A percentile compares a stretch with the other conserved stretches of the same genome.
Evolutionary conservation across 2,797 vertebrate genomes (phyloP).

Genomic region (Typhlichthys eigenmanni): DNA sequence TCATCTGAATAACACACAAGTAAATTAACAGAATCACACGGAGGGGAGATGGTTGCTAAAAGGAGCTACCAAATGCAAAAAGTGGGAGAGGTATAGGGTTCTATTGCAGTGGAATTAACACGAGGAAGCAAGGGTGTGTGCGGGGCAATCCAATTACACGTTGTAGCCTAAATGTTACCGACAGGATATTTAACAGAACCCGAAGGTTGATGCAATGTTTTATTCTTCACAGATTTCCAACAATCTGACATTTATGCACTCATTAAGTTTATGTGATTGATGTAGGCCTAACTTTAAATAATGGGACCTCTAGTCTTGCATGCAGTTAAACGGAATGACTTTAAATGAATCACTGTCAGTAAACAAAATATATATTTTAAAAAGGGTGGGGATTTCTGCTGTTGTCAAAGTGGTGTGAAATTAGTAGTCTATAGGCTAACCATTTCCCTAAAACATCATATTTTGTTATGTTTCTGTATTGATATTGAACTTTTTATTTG

Average conservation of each 20-base stretch:
- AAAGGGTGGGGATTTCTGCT: background rate
- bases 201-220: constrained; percentile 6
- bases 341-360: no score
- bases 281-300: constrained; percentile 13
- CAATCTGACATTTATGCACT: constrained; percentile 11
- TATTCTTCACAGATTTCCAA: constrained; percentile 7
- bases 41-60: constrained; percentile 33
- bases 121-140: constrained; percentile 55
- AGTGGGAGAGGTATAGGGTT: constrained; percentile 65
- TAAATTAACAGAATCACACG: constrained; percentile 37
- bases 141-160: constrained; percentile 41
- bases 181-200: constrained; percentile 31
- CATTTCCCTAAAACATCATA: constrained; percentile 1
- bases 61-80: constrained; percentile 36
- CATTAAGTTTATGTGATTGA: constrained; percentile 10
- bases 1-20: constrained; percentile 18
- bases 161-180: constrained; percentile 16
- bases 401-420: background rate
- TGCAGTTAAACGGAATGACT: background rate
- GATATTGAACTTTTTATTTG: background rate
- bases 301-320: constrained; percentile 14
- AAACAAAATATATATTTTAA: constrained; percentile 8
- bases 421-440: background rate
- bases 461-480: background rate
- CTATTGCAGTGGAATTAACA: constrained; percentile 67